These are phyloP conservation scores for Eudyptes chrysolophus DNA, from an alignment of 2,113 vertebrate species.

Conservation along the genomic window DNA sequence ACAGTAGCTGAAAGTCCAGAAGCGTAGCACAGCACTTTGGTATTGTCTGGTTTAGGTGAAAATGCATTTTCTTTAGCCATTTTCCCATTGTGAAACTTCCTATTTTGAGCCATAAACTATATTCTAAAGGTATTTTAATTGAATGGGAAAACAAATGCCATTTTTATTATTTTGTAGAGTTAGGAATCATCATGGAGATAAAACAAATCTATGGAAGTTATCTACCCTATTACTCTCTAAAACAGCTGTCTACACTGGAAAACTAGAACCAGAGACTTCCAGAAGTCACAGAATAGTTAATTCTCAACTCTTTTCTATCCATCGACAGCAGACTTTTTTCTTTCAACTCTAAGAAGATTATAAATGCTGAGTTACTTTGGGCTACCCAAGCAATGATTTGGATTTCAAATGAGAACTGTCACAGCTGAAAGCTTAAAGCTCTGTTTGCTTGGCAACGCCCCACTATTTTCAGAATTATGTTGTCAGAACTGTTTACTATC, in stretches of 20 bases:
- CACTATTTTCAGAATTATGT: neutral
- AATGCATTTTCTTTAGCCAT: neutral
- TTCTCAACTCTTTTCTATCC: neutral
- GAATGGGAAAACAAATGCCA: neutral
- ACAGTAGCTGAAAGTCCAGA: neutral
- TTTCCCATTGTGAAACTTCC: neutral
- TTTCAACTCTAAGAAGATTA: neutral
- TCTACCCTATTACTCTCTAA: neutral
- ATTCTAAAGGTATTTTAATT: neutral
- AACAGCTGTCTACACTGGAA: neutral
- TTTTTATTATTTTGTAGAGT: neutral
- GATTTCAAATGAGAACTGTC: conserved; percentile 6
- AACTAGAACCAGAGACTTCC: neutral
- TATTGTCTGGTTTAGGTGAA: neutral
- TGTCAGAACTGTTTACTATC: conserved; percentile 30
- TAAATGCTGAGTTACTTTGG: neutral
- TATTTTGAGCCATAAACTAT: neutral
- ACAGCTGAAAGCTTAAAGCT: neutral
- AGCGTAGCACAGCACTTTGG: neutral
- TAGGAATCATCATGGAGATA: neutral
- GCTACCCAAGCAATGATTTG: neutral
- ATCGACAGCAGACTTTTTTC: neutral
- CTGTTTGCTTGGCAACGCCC: neutral
- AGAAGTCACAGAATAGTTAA: neutral
- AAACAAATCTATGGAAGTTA: neutral